Conservation (phyloP, 2,888 invertebrate species). For the Chrysomela aeneicollis region DNA sequence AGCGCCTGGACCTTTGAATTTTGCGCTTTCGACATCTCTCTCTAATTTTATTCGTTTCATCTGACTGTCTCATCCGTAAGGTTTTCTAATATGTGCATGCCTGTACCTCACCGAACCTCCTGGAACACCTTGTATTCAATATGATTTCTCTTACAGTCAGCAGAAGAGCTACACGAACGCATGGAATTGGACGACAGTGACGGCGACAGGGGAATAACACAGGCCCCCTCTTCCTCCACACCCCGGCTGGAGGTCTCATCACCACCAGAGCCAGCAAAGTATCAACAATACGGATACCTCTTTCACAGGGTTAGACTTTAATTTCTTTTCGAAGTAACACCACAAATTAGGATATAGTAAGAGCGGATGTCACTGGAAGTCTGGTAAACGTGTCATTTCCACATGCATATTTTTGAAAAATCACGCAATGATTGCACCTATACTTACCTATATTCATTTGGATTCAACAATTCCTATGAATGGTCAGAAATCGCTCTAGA, state of each 20-base stretch:
- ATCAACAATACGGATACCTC: conserved; percentile 51
- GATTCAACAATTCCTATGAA: no score
- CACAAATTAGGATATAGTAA: conserved; percentile 7
- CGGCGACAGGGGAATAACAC: conserved; percentile 73
- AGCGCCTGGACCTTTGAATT: no score
- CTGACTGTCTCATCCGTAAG: no score
- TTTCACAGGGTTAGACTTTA: conserved; percentile 58
- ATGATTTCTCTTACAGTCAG: conserved; percentile 63
- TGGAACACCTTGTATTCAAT: no score
- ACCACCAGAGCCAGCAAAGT: conserved; percentile 44
- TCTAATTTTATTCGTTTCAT: no score
- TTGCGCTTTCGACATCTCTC: no score
- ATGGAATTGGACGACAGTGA: conserved; percentile 72
- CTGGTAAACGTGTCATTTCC: conserved; percentile 10
- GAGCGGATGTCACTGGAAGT: neutral
- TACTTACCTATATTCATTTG: no score
- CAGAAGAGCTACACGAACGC: conserved; percentile 70
- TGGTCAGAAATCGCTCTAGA: no score
- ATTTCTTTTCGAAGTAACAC: conserved; percentile 55
- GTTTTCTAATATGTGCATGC: no score
- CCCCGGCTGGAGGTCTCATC: conserved; percentile 54
- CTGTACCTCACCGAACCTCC: no score
- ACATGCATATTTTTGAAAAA: conserved; percentile 19
- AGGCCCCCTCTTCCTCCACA: conserved; percentile 64
- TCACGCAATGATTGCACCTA: no score